Evolutionary conservation across 2,797 vertebrate species (phyloP).

Genomic region (Enteromius unitaeniatus): DNA sequence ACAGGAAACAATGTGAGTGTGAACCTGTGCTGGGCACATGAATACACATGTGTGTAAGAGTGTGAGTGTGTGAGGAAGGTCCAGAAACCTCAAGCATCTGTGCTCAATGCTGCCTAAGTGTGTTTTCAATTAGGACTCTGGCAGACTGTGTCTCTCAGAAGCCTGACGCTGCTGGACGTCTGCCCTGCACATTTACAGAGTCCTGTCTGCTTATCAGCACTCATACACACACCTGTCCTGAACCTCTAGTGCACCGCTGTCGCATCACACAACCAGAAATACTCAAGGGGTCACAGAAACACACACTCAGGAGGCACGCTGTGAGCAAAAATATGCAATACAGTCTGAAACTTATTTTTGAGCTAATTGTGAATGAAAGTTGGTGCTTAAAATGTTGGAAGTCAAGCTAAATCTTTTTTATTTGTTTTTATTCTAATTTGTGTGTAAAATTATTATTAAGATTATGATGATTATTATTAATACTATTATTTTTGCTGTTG

Average conservation of each 20-base stretch:
- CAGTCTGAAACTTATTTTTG: not conserved
- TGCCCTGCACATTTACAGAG: constrained; percentile 34
- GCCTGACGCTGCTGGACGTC: constrained; percentile 44
- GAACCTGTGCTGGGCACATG: constrained; percentile 21
- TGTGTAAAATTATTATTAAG: not conserved
- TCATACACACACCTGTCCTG: constrained; percentile 15
- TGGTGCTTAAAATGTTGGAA: not conserved
- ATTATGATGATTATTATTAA: no score
- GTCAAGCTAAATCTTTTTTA: not conserved
- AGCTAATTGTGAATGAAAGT: not conserved
- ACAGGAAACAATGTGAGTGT: constrained; percentile 24
- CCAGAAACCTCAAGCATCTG: constrained; percentile 51
- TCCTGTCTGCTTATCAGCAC: not conserved
- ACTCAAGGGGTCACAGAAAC: not conserved
- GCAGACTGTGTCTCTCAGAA: constrained; percentile 49
- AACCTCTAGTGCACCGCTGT: not conserved
- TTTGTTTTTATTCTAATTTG: not conserved
- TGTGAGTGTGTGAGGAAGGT: constrained; percentile 20
- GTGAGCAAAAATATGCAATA: not conserved
- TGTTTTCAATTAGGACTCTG: constrained; percentile 57
- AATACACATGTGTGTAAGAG: constrained; percentile 21
- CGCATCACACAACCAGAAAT: constrained; percentile 4
- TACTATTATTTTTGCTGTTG: no score
- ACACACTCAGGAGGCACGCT: not conserved
- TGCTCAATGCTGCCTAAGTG: constrained; percentile 38